These are phyloP conservation scores for Thereva nobilitata DNA, from an alignment of 2,888 invertebrate genomes.

Conservation along the genomic window DNA sequence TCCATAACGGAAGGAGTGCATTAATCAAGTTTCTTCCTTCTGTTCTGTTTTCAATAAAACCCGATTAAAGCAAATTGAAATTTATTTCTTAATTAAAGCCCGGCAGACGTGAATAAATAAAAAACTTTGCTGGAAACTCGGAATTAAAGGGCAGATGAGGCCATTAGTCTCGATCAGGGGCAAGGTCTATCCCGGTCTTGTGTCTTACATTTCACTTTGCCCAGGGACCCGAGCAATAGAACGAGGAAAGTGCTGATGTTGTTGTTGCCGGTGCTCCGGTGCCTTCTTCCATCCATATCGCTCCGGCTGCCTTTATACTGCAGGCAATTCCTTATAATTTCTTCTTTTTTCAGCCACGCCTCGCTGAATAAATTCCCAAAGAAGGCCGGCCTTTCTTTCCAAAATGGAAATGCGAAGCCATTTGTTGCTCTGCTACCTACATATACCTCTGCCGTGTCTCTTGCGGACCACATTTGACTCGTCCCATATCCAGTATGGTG, in stretches of 20 bases:
- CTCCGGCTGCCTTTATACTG: conserved; percentile 5
- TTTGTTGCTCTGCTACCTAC: conserved; percentile 24
- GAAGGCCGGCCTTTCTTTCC: conserved; percentile 35
- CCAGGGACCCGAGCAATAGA: too few species aligned
- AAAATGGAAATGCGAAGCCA: conserved; percentile 27
- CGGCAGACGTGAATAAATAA: conserved; percentile 2
- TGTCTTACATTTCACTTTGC: neutral
- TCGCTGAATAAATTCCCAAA: conserved; percentile 32
- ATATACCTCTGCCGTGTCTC: conserved; percentile 2
- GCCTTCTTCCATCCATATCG: neutral
- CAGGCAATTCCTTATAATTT: conserved; percentile 6
- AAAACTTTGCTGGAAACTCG: neutral
- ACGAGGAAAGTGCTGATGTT: too few species aligned
- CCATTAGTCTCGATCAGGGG: conserved; percentile 28
- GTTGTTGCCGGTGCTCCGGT: too few species aligned
- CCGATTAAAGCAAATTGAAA: conserved; percentile 32
- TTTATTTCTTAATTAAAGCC: conserved; percentile 38
- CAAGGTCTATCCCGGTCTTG: neutral
- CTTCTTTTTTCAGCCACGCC: conserved; percentile 34
- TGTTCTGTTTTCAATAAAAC: conserved; percentile 23
- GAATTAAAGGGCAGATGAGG: neutral
- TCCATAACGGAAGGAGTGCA: too few species aligned
- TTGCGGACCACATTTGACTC: conserved; percentile 2
- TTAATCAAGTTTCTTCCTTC: too few species aligned
- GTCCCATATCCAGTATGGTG: conserved; percentile 12